Evolutionary conservation across 2,113 vertebrate species (phyloP).

Genomic region (Leucopsar rothschildi): DNA sequence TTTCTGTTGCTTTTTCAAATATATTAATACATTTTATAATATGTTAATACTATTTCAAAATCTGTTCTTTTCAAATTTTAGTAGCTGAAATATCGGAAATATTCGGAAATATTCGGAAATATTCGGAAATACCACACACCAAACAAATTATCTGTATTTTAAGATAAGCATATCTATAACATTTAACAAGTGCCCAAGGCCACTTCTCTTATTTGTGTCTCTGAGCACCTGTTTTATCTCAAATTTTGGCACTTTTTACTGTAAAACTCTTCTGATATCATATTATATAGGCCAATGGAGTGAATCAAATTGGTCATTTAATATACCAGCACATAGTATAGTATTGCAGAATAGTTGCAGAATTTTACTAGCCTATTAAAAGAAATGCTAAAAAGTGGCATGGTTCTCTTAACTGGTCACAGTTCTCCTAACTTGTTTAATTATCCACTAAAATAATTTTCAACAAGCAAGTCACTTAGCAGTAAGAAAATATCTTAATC

Average conservation of each 20-base stretch:
- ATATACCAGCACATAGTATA: not conserved
- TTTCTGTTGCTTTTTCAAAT: not conserved
- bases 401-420: not conserved
- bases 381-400: not conserved
- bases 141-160: not conserved
- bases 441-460: not conserved
- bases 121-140: not conserved
- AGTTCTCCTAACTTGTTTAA: not conserved
- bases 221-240: not conserved
- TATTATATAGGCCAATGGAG: not conserved
- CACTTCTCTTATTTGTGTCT: not conserved
- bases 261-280: not conserved
- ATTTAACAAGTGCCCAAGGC: not conserved
- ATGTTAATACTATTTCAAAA: not conserved
- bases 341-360: not conserved
- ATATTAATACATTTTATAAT: not conserved
- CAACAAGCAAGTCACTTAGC: not conserved
- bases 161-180: not conserved
- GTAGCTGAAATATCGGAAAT: not conserved
- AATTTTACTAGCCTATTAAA: not conserved
- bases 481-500: not conserved
- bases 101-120: too few relatives aligned
- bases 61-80: not conserved
- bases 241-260: not conserved
- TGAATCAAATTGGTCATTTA: not conserved